phyloP scores from a whole-genome alignment of 2,797 vertebrate species.

The Argyrosomus regius region DNA sequence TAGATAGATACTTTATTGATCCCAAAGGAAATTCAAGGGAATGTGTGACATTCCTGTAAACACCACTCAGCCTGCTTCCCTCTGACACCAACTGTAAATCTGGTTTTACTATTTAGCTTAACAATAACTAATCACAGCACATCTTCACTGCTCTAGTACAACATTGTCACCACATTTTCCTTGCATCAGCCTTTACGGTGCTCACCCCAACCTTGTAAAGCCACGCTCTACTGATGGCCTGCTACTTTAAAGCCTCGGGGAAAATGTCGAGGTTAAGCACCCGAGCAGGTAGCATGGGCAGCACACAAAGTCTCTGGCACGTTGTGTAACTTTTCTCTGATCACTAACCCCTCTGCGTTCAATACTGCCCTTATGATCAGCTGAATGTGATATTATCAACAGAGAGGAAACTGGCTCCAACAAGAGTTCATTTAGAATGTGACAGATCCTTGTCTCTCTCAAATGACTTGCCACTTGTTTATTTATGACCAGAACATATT shows the following conservation, averaged over 20 bases:
- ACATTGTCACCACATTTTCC: background rate
- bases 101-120: background rate
- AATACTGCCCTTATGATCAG: background rate
- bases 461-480: background rate
- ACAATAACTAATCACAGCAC: no score
- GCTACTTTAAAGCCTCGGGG: background rate
- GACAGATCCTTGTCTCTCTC: background rate
- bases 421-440: background rate
- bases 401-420: background rate
- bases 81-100: no score
- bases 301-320: background rate
- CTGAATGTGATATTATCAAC: background rate
- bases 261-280: conserved; percentile 5
- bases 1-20: no score
- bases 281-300: background rate
- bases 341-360: background rate
- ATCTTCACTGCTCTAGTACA: background rate
- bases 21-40: no score
- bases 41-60: background rate
- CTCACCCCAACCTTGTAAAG: background rate
- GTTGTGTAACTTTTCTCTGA: conserved; percentile 14
- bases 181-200: background rate
- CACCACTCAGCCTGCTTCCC: background rate
- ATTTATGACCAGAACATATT: conserved; percentile 3
- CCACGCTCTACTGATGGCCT: conserved; percentile 1